Conservation (phyloP, 2,113 vertebrate species). For the Mirza zaza region DNA sequence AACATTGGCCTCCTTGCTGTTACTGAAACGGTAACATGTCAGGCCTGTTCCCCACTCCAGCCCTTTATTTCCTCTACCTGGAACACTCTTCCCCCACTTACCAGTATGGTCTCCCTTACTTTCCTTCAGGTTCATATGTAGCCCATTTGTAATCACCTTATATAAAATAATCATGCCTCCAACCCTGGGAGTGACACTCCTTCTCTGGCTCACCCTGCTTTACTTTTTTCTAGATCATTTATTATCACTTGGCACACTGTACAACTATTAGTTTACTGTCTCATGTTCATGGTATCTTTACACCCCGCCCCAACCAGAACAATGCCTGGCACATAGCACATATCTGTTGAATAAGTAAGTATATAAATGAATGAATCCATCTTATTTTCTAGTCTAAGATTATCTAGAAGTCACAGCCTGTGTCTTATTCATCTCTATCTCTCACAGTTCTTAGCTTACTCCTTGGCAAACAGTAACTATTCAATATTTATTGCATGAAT, state of each 20-base stretch:
- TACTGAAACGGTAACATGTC: not conserved
- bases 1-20: not conserved
- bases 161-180: constrained; percentile 16
- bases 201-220: not conserved
- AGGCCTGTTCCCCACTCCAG: not conserved
- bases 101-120: not conserved
- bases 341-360: not conserved
- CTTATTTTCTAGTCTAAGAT: constrained; percentile 30
- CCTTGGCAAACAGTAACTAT: constrained; percentile 11
- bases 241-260: not conserved
- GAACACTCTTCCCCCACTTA: not conserved
- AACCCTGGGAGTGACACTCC: not conserved
- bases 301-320: not conserved
- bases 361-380: not conserved
- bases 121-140: not conserved
- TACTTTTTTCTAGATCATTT: constrained; percentile 21
- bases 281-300: not conserved
- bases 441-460: not conserved
- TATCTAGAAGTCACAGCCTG: not conserved
- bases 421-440: not conserved
- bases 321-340: not conserved
- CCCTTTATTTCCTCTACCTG: not conserved
- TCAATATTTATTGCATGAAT: not conserved
- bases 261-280: not conserved
- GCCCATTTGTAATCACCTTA: not conserved